A percentile compares a stretch with the other conserved stretches of the same genome.
Evolutionary conservation across 2,888 invertebrate genomes (phyloP).

Genomic region (Spodoptera exigua): DNA sequence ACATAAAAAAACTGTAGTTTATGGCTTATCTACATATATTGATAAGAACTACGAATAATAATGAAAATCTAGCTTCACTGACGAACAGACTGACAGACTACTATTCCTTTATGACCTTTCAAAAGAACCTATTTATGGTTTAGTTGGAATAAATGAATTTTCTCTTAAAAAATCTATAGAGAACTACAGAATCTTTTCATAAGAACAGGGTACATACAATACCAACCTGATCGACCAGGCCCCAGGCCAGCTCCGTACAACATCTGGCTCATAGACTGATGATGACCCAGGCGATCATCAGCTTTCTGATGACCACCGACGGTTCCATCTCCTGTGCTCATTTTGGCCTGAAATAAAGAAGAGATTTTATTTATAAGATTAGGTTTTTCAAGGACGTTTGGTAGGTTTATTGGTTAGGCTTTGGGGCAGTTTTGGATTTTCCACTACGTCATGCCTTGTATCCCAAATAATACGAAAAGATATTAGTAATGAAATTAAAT

Average conservation of each 20-base stretch:
- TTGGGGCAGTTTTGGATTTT: too few species aligned
- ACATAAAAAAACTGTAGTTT: too few species aligned
- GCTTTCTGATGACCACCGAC: conserved; percentile 85
- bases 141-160: too few species aligned
- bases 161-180: conserved; percentile 1
- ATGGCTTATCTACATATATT: too few species aligned
- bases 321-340: conserved; percentile 89
- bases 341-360: conserved; percentile 87
- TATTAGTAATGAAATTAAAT: background rate
- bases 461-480: too few species aligned
- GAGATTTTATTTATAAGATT: conserved; percentile 6
- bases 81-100: too few species aligned
- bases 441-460: too few species aligned
- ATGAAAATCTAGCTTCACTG: conserved; percentile 4
- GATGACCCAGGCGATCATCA: conserved; percentile 85
- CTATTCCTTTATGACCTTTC: too few species aligned
- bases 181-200: conserved; percentile 28
- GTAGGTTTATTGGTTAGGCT: too few species aligned
- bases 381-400: too few species aligned
- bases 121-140: too few species aligned
- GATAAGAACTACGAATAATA: background rate
- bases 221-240: conserved; percentile 85
- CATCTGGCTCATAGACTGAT: conserved; percentile 88
- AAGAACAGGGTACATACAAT: conserved; percentile 50
- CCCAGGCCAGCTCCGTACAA: conserved; percentile 86